Conservation (phyloP, 2,113 vertebrate genomes). For the Mus pahari region DNA sequence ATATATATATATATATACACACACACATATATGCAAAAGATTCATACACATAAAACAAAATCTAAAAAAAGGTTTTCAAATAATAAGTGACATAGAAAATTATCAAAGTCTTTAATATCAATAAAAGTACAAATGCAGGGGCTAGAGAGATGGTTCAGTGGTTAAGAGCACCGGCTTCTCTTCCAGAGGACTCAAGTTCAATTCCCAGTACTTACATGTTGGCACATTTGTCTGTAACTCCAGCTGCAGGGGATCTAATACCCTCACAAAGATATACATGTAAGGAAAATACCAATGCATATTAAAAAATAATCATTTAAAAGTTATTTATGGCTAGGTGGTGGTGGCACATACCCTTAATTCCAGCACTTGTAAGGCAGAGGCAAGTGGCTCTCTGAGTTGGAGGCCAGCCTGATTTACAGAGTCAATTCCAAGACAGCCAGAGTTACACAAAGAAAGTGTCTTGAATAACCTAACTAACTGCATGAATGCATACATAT, state of each 20-base stretch:
- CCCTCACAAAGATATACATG: not conserved
- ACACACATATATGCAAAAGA: not conserved
- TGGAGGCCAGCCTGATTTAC: not conserved
- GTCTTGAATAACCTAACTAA: not conserved
- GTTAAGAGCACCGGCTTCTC: not conserved
- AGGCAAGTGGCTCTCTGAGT: not conserved
- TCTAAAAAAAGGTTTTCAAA: not conserved
- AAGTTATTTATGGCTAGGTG: not conserved
- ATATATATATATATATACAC: not conserved
- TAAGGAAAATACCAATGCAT: not conserved
- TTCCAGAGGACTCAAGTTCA: not conserved
- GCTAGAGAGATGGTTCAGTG: not conserved
- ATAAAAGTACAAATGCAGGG: not conserved
- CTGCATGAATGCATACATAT: too few relatives aligned
- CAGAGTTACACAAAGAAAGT: not conserved
- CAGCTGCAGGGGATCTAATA: not conserved
- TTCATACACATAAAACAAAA: not conserved
- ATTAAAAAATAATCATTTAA: not conserved
- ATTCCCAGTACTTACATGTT: not conserved
- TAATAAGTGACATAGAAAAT: not conserved
- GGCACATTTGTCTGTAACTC: not conserved
- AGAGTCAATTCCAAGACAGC: not conserved
- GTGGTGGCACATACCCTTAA: not conserved
- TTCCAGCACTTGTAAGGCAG: not conserved
- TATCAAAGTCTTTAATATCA: not conserved